Base-by-base conservation (phyloP, 2,888 invertebrate genomes). In the Thereva unica region DNA sequence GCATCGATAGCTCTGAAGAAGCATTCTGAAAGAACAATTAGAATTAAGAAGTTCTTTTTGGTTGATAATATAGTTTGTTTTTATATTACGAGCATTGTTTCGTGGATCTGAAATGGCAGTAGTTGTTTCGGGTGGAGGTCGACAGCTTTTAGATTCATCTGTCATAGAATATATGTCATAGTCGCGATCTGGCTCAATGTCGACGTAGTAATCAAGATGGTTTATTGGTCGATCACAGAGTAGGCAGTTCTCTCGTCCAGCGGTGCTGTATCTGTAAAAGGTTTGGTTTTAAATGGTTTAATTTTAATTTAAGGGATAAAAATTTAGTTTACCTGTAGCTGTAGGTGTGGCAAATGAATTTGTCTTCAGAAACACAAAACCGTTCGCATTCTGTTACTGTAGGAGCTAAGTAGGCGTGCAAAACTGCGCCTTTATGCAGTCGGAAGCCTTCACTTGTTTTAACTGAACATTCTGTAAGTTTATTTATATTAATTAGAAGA, bases 1-100 rank as follows among this genome's bases (percentile, higher is more conserved):
- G 89, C 89, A 57, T 90, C 91, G 7, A 91, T 85, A 0, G 91
- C 89, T 71, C 92, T 86, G 86, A 90, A 90, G 78, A 93, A 93
- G 75, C 93, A 93, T 78, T 93, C 93, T 92, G 77, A 42, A 77
- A 77, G 47, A 3, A 5, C 4, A 9, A 37, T 37, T 5, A 35
- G 1, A n/a, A 5, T 53, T 37, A 35, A 8, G 8, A 50, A 41
- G 5, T 10, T 9, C 1, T 38, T 9, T 38, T 38, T 38, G 1
- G 3, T 9, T 52, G 35, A 5, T 34, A 9, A 0, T 7, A 49
- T 12, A 49, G 6, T 9, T 49, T 49, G 3, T 4, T 6, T 10
- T 3, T 4, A 10, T 9, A 7, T 70, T 70, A 73, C 73, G 73
- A 41, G 71, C 70, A 68, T 71, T 78, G 73, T 77, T 78, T 38